Evolutionary conservation across 2,113 vertebrate genomes (phyloP).

Genomic region (Amia ocellicauda): DNA sequence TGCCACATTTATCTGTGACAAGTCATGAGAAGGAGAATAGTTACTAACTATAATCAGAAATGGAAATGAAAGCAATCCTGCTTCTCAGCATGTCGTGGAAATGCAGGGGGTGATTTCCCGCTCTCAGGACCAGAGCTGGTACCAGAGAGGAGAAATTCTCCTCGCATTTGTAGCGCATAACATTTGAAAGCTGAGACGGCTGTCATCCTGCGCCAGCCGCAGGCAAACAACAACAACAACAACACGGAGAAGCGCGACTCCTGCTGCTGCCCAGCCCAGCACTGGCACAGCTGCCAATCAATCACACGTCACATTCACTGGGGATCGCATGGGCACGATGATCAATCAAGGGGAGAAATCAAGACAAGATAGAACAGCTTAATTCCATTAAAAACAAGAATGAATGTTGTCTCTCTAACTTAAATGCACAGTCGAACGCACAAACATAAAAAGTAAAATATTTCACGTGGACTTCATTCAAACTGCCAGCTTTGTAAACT

Average conservation of each 20-base stretch:
- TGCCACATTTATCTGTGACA: too few species aligned
- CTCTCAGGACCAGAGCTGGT: too few species aligned
- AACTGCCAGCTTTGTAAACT: too few species aligned
- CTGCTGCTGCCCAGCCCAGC: slow-evolving; percentile 43
- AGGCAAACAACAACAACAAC: slow-evolving; percentile 39
- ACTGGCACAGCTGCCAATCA: slow-evolving; percentile 49
- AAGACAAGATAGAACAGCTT: too few species aligned
- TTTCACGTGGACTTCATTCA: too few species aligned
- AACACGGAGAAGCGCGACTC: slow-evolving; percentile 49
- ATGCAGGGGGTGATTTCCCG: slow-evolving; percentile 16
- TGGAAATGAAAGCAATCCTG: slow-evolving; percentile 39
- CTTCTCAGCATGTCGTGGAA: slow-evolving; percentile 24
- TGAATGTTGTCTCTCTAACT: too few species aligned
- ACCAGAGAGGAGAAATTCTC: slow-evolving; percentile 31
- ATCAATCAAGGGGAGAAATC: too few species aligned
- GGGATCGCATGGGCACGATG: too few species aligned
- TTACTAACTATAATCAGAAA: not conserved
- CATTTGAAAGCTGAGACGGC: slow-evolving; percentile 38
- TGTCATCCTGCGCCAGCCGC: slow-evolving; percentile 27
- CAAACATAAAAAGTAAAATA: too few species aligned
- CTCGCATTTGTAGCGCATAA: slow-evolving; percentile 13
- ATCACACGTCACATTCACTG: not conserved
- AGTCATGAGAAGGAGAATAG: too few species aligned
- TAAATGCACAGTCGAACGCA: too few species aligned
- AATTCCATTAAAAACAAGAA: too few species aligned